Evolutionary conservation across 2,888 invertebrate species (phyloP).

Genomic region (Drosophila acutilabella): DNA sequence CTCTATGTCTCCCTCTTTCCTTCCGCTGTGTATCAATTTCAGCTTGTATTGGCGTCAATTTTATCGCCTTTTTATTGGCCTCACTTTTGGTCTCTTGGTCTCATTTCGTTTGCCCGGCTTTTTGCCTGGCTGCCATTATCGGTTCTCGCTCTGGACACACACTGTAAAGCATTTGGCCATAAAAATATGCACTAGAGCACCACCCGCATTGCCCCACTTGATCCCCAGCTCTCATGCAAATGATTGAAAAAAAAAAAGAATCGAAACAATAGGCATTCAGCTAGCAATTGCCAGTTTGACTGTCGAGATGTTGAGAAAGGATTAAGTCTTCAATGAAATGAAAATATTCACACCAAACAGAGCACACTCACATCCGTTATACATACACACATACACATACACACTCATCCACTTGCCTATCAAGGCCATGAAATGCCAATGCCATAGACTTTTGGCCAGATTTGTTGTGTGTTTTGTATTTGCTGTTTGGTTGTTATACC

Average conservation of each 20-base stretch:
- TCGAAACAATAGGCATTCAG: conserved; percentile 46
- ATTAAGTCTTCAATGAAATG: conserved; percentile 74
- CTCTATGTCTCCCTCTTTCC: neutral
- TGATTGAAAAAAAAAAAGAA: conserved; percentile 29
- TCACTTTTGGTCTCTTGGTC: conserved; percentile 71
- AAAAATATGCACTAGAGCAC: conserved; percentile 67
- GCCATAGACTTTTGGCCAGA: conserved; percentile 56
- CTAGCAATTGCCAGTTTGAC: conserved; percentile 46
- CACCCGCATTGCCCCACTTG: neutral
- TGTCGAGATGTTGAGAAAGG: conserved; percentile 58
- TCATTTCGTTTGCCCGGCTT: conserved; percentile 60
- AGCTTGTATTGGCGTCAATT: conserved; percentile 65
- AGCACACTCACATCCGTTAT: conserved; percentile 6
- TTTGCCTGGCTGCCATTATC: conserved; percentile 62
- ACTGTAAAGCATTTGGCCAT: conserved; percentile 58
- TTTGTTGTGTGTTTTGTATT: conserved; percentile 25
- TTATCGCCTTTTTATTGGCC: conserved; percentile 82
- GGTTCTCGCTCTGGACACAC: conserved; percentile 51
- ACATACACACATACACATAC: conserved; percentile 3
- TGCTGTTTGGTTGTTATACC: conserved; percentile 8
- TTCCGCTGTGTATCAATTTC: conserved; percentile 16
- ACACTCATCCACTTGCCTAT: conserved; percentile 17
- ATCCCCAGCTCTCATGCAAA: conserved; percentile 24
- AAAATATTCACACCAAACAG: conserved; percentile 34
- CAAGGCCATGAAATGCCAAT: conserved; percentile 46